These are phyloP conservation scores for Nannoperca australis DNA, from an alignment of 2,797 vertebrate species.

Conservation along the genomic window DNA sequence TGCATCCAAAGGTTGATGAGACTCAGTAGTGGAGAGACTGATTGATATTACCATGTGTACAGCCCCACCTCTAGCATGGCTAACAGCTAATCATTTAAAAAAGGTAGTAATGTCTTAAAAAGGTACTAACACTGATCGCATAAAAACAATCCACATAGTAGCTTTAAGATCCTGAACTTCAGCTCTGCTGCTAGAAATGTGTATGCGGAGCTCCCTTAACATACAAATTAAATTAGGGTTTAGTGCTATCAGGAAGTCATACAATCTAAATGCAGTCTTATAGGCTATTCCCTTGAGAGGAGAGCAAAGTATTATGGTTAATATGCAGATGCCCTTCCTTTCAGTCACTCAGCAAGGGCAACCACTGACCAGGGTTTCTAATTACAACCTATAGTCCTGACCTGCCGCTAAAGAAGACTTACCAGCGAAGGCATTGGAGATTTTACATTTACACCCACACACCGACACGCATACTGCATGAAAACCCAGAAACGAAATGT, in stretches of 20 bases:
- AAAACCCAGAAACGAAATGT: not conserved
- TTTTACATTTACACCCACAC: constrained; percentile 15
- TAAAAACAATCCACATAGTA: not conserved
- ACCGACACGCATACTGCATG: not conserved
- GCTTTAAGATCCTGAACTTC: not conserved
- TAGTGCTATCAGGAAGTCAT: constrained; percentile 12
- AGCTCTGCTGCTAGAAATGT: not conserved
- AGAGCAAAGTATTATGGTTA: constrained; percentile 54
- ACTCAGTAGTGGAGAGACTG: too few relatives aligned
- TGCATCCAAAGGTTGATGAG: not conserved
- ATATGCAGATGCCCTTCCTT: constrained; percentile 54
- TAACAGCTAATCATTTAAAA: not conserved
- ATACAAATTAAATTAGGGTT: constrained; percentile 11
- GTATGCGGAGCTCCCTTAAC: not conserved
- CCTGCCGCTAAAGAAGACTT: constrained; percentile 29
- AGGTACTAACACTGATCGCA: not conserved
- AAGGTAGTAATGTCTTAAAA: not conserved
- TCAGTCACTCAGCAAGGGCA: constrained; percentile 54
- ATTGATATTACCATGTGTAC: not conserved
- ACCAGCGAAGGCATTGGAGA: not conserved
- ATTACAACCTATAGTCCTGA: constrained; percentile 50
- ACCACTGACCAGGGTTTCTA: constrained; percentile 46
- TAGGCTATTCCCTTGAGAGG: constrained; percentile 41
- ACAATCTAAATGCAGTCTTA: constrained; percentile 33
- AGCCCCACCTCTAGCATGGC: not conserved